Conservation (phyloP, 2,888 invertebrate genomes). For the Schrankia costaestrigalis region DNA sequence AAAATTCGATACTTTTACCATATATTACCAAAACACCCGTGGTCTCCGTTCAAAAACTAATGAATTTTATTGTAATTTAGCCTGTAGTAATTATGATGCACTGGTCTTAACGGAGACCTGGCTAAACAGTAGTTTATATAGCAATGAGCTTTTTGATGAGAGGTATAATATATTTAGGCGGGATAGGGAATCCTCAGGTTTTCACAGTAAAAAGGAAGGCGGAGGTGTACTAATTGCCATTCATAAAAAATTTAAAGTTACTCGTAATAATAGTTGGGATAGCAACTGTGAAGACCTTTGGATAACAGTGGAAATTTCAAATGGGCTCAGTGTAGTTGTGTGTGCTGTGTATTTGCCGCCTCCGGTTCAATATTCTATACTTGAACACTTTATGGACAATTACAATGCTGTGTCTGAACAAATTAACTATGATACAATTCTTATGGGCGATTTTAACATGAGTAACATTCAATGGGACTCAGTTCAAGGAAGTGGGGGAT, state of each 20-base stretch:
- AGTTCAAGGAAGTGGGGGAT: no score
- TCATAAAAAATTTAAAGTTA: background rate
- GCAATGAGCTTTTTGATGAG: constrained; percentile 5
- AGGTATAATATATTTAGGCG: constrained; percentile 6
- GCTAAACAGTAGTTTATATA: background rate
- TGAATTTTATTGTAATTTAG: background rate
- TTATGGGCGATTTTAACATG: no score
- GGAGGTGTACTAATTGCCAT: constrained; percentile 7
- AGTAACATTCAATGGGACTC: no score
- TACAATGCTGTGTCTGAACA: no score
- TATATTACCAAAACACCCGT: background rate
- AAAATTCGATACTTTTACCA: background rate
- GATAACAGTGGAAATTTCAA: no score
- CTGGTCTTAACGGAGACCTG: background rate
- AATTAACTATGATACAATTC: no score
- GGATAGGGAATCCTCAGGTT: constrained; percentile 4
- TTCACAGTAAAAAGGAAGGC: constrained; percentile 3
- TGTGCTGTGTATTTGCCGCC: no score
- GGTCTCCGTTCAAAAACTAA: background rate
- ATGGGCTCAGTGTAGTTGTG: no score
- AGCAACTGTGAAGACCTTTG: constrained; percentile 5
- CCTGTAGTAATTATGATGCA: background rate
- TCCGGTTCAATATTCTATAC: no score
- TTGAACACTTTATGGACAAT: no score
- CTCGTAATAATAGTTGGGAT: constrained; percentile 1